A percentile compares a stretch with the other conserved stretches of the same genome.
These are phyloP conservation scores for Elegia similella DNA, from an alignment of 2,888 invertebrate species.

Conservation along the genomic window DNA sequence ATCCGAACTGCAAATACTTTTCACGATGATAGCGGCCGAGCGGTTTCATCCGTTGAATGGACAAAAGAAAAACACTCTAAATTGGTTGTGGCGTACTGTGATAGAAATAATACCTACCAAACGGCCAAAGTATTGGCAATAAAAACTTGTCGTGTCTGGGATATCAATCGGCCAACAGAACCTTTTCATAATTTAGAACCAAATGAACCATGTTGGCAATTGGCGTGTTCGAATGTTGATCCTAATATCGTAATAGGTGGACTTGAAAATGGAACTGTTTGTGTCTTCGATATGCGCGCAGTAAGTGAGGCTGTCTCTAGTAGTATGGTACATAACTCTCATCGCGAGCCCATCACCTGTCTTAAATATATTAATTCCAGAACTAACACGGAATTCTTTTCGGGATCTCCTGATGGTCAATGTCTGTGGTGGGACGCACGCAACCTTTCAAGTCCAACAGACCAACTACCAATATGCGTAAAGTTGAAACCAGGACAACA, in stretches of 20 bases:
- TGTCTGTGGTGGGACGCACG: slow-evolving; percentile 88
- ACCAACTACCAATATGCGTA: slow-evolving; percentile 84
- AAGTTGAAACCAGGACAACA: slow-evolving; percentile 65
- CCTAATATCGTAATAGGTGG: slow-evolving; percentile 58
- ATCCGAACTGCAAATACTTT: slow-evolving; percentile 85
- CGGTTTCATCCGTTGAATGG: slow-evolving; percentile 85
- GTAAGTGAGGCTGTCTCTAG: slow-evolving; percentile 87
- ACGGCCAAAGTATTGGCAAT: slow-evolving; percentile 29
- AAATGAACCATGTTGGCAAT: slow-evolving; percentile 58
- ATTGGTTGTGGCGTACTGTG: slow-evolving; percentile 84
- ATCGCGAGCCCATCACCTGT: slow-evolving; percentile 78
- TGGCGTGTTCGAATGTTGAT: slow-evolving; percentile 58
- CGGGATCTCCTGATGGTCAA: slow-evolving; percentile 84
- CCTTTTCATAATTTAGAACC: slow-evolving; percentile 54
- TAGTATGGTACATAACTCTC: slow-evolving; percentile 77
- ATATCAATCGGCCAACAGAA: slow-evolving; percentile 70
- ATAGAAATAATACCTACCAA: slow-evolving; percentile 37
- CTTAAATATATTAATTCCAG: slow-evolving; percentile 83
- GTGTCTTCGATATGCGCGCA: slow-evolving; percentile 88
- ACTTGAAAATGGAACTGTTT: slow-evolving; percentile 61
- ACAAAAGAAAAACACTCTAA: slow-evolving; percentile 84
- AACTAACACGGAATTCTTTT: slow-evolving; percentile 84
- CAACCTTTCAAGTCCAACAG: slow-evolving; percentile 82
- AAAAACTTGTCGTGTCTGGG: slow-evolving; percentile 86
- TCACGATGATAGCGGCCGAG: slow-evolving; percentile 78